Evolutionary conservation across 2,113 vertebrate genomes (phyloP), one percentile per base, ranked within the genome.

Genomic region (Varanus salvator): DNA sequence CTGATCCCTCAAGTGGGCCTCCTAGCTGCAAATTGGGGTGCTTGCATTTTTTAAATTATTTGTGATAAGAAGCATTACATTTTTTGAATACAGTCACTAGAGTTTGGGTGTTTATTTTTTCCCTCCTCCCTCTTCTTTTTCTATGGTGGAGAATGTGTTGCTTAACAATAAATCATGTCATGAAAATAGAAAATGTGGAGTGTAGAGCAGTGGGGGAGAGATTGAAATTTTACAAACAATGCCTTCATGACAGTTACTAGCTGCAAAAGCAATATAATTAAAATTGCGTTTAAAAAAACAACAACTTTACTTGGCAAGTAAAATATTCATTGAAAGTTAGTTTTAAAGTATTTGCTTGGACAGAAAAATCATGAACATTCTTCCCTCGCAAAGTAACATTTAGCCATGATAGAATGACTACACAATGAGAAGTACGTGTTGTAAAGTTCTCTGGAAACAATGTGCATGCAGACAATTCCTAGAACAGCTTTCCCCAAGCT

Each of bases 1-100:
- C 97, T 96, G 96, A 97, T 97, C 97, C 97, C 97, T 97, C 95
- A 96, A 96, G 96, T 97, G 96, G 94, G 96, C 96, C 95, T 96
- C 95, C 96, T 96, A 96, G 95, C 96, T 96, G 97, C 96, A 97
- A 97, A 96, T 96, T 97, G 96, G 92, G 95, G 96, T 96, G 95
- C 93, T 93, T 97, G 96, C 93, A 95, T 95, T 96, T 97, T 96
- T 94, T 78, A 93, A 92, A 96, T 97, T 96, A 96, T 94, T 96
- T 85, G 69, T 95, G 95, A 97, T 96, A 96, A 97, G 97, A 92
- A 96, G 92, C 94, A 96, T 95, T 97, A 95, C 95, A 78, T 94
- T 94, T 90, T 90, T 95, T 96, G 93, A 97, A 96, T 97, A 31
- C 93, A 93, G 92, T 57, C 91, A 91, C 89, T 94, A 91, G 95